Evolutionary conservation across 2,797 vertebrate genomes (phyloP).

Genomic region (Mormyrus hasselquistii): DNA sequence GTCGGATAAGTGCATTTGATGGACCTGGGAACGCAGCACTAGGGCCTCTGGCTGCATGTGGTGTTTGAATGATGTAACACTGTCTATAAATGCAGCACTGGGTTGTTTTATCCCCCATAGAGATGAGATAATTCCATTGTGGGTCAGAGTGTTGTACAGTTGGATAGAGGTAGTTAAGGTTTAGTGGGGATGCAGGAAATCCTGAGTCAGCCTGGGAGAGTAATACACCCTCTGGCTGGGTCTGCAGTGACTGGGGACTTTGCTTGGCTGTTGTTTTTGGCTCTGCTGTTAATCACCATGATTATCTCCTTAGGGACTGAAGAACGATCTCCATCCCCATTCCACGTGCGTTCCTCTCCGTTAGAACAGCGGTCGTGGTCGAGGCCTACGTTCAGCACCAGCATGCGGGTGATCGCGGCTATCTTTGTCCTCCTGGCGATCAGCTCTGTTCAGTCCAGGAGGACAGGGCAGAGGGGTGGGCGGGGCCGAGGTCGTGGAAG

Average conservation of each 20-base stretch:
- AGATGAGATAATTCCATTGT: not conserved
- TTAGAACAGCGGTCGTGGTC: slow-evolving; percentile 30
- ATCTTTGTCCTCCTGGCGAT: slow-evolving; percentile 70
- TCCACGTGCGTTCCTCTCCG: slow-evolving; percentile 47
- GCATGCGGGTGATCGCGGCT: slow-evolving; percentile 70
- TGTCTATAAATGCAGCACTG: not conserved
- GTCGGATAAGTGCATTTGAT: not conserved
- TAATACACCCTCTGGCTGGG: not conserved
- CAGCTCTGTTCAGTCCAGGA: slow-evolving; percentile 59
- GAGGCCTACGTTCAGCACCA: slow-evolving; percentile 47
- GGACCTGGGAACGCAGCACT: not conserved
- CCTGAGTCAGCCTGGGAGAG: not conserved
- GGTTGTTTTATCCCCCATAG: not conserved
- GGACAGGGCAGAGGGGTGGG: slow-evolving; percentile 47
- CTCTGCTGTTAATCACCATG: not conserved
- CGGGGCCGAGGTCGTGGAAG: slow-evolving; percentile 47
- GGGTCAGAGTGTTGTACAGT: not conserved
- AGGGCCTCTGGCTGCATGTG: not conserved
- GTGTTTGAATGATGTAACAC: not conserved
- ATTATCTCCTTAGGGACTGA: slow-evolving; percentile 52
- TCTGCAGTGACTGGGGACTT: not conserved
- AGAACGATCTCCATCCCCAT: slow-evolving; percentile 50
- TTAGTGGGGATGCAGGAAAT: not conserved
- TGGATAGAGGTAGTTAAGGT: not conserved
- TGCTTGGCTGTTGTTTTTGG: not conserved